phyloP scores from a whole-genome alignment of 1,140 invertebrate genomes.

The Agrypnia vestita region DNA sequence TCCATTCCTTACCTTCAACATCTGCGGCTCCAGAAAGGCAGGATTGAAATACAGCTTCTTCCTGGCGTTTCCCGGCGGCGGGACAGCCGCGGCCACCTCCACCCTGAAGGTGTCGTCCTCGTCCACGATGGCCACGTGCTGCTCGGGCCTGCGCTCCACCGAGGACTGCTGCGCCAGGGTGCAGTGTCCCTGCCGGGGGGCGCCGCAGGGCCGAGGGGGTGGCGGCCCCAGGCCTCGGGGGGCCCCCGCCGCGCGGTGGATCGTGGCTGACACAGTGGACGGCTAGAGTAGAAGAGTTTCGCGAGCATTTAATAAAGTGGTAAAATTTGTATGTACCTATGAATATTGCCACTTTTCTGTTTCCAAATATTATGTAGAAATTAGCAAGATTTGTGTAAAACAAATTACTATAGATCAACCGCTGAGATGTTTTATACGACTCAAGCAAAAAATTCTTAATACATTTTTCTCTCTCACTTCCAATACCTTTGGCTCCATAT shows the following conservation, averaged over 20 bases:
- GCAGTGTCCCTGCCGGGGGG: background rate
- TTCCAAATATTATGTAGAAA: too few species aligned
- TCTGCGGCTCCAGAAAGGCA: conserved; percentile 88
- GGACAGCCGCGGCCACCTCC: conserved; percentile 63
- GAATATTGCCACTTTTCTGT: too few species aligned
- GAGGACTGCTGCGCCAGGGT: background rate
- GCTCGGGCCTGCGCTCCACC: conserved; percentile 63
- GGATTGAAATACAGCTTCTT: conserved; percentile 91
- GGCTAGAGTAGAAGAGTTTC: background rate
- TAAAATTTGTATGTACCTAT: background rate
- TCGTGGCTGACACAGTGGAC: background rate
- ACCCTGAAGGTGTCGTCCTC: conserved; percentile 67
- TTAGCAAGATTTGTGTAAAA: too few species aligned
- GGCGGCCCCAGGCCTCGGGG: background rate
- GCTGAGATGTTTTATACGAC: too few species aligned
- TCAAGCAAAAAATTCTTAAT: too few species aligned
- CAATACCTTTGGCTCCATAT: too few species aligned
- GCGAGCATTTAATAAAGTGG: background rate
- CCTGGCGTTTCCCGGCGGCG: conserved; percentile 65
- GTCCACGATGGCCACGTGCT: conserved; percentile 68
- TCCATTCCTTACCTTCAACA: conserved; percentile 78
- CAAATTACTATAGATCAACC: too few species aligned
- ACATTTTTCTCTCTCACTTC: too few species aligned
- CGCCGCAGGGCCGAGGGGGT: background rate
- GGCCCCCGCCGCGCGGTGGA: conserved; percentile 13